Evolutionary conservation across 1,140 invertebrate species (phyloP), one percentile per base, ranked within the genome.

Genomic region (Hyles vespertilio): DNA sequence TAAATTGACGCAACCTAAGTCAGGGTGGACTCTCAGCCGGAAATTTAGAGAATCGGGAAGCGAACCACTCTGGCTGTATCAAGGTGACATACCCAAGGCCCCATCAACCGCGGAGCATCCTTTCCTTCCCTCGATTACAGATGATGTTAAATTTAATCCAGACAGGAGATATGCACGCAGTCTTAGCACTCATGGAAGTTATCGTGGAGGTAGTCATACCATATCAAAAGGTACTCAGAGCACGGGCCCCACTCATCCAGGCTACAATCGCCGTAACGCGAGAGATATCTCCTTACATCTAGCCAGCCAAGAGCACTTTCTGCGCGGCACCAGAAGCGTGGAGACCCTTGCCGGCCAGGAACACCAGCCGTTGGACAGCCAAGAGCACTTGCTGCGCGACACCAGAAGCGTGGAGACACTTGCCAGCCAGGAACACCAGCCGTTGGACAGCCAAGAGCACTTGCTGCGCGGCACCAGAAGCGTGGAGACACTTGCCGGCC

Each of bases 121-220:
- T 4, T 9, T 56, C 12, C 22, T 56, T 11, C 54, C 54, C n/a
- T 56, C 54, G 2, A 48, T 47, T 3, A 56, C 36, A 7, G 61
- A 67, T 22, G 61, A 67, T 8, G 11, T 63, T 5, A 59, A 63
- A 10, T 5, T 67, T 7, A 55, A 67, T 43, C 58, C 65, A 10
- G 60, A 67, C 43, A 60, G 44, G 46, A 63, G 65, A 52, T 57
- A 59, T 33, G 64, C 63, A 32, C 58, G 66, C 7, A 64, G 66
- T 56, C 10, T 48, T 5, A 48, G 44, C n/a, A 56, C 44, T 48
- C 45, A 34, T 5, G 45, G 32, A 2, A 34, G 33, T 46, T 34
- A 36, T 22, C 54, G n/a, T 11, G 54, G 54, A 45, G 52, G 36
- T 44, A 11, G 50, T 51, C 50, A 51, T 33, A 33, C 50, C 40